Evolutionary conservation across 2,888 invertebrate genomes (phyloP), one percentile per base, ranked within the genome.

Genomic region (Teleogryllus oceanicus): DNA sequence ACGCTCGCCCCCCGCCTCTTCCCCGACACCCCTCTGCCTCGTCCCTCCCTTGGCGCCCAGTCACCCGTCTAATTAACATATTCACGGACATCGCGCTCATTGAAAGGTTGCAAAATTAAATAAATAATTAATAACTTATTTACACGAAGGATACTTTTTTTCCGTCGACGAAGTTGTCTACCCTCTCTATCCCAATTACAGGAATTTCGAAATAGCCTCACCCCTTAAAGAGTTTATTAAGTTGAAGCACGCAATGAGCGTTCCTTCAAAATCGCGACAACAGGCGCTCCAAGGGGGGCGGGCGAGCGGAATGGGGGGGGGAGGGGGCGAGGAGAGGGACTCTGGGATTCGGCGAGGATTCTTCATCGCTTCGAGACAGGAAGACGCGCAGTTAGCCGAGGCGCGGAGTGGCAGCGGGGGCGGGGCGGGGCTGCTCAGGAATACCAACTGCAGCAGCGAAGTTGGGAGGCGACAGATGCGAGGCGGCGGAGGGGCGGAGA

Each of bases 41-140:
- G 1, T 13, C 13, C 13, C 13, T 18, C 4, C 13, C 62, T 62
- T 1, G 16, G 62, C 62, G 62, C 16, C 62, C 62, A 62, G 62
- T 62, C 62, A 62, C 62, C 62, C 62, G 62, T n/a, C 62, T 62
- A 62, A 62, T 62, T 62, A 62, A 62, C 62, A 62, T 62, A 62
- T 62, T 62, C 62, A 62, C 62, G 62, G 62, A 62, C 62, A 62
- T 62, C 62, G 62, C 62, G 62, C n/a, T 62, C 62, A 62, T 62
- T 62, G 62, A 62, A 62, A 62, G 62, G 62, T 62, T 62, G 16
- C 13, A 62, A 62, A 62, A 62, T 62, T 62, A 62, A 62, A 62
- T 62, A 62, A 62, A 62, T 62, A 62, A 62, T 62, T 62, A 62
- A 62, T 62, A 62, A 62, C 62, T 62, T 62, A 62, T 62, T 62